Evolutionary conservation across 2,113 vertebrate species (phyloP), one percentile per base, ranked within the genome.

Genomic region (Eonycteris spelaea): DNA sequence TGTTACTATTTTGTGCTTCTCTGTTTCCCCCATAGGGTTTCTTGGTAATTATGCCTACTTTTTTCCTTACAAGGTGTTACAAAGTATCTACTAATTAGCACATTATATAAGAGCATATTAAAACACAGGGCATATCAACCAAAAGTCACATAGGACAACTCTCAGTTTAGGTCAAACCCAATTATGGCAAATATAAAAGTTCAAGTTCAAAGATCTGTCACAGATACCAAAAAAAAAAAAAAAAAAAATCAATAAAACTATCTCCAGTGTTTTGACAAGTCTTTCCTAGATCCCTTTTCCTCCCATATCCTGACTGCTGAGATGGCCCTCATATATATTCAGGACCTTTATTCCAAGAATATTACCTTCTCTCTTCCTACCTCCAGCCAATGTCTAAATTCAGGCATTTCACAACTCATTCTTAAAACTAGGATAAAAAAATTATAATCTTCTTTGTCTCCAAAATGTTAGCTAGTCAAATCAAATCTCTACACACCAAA

Each of bases 401-500:
- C 33, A 94, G 35, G 61, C 28, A 92, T 90, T 92, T 86, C 67
- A 91, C 73, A 86, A 86, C 24, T 92, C 24, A 70, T 33, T 75
- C 74, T 48, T 94, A 86, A 80, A 91, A 74, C 9, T n/a, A 70
- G 13, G 82, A 68, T 68, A 14, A 65, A 79, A 74, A 45, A 78
- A 45, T n/a, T n/a, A n/a, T 28, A 89, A 26, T 43, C 35, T 85
- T 78, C 6, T 9, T 30, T 45, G 1, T 63, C 67, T 90, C 30
- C 65, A 86, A 86, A 96, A 75, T 61, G 13, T 22, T 91, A 82
- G 16, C 26, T 96, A 86, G 79, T 90, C 43, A 92, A 86, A 86
- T 90, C 43, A 92, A 86, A 74, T 5, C 40, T 79, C 88, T 79
- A 78, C 5, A 45, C 2, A 30, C 21, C 26, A 89, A 3, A 68